Conservation (phyloP, 2,113 vertebrate genomes). For the Macquaria ambigua region DNA sequence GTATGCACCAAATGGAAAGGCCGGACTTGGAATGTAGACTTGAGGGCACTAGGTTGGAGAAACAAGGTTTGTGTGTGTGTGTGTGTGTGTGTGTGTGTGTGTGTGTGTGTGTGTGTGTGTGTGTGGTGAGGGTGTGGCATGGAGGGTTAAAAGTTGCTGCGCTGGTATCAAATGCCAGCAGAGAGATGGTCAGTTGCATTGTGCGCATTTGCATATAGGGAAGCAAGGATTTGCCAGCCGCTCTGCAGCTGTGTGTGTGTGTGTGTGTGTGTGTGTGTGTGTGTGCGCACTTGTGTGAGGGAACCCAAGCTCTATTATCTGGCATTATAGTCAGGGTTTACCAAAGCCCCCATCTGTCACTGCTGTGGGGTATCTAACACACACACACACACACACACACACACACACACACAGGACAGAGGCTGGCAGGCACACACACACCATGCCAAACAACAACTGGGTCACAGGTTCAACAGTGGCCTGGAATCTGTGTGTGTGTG, state of each 20-base stretch:
- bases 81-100: not conserved
- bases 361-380: constrained; percentile 39
- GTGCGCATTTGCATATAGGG: constrained; percentile 18
- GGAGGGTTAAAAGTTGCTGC: constrained; percentile 11
- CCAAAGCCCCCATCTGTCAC: constrained; percentile 76
- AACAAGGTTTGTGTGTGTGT: not conserved
- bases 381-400: constrained; percentile 28
- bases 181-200: constrained; percentile 45
- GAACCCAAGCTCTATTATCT: constrained; percentile 71
- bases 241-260: constrained; percentile 41
- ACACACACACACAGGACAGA: constrained; percentile 30
- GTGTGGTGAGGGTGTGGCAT: not conserved
- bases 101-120: not conserved
- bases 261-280: constrained; percentile 33
- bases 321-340: constrained; percentile 72
- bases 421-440: constrained; percentile 35
- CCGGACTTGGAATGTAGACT: constrained; percentile 47
- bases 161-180: constrained; percentile 48
- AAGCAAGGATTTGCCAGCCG: constrained; percentile 37
- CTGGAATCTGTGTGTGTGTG: constrained; percentile 27
- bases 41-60: constrained; percentile 31
- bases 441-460: constrained; percentile 64
- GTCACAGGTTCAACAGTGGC: constrained; percentile 63
- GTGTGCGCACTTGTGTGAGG: constrained; percentile 34
- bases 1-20: constrained; percentile 47